Evolutionary conservation across 2,113 vertebrate species (phyloP), one percentile per base, ranked within the genome.

Genomic region (Lepus timidus): DNA sequence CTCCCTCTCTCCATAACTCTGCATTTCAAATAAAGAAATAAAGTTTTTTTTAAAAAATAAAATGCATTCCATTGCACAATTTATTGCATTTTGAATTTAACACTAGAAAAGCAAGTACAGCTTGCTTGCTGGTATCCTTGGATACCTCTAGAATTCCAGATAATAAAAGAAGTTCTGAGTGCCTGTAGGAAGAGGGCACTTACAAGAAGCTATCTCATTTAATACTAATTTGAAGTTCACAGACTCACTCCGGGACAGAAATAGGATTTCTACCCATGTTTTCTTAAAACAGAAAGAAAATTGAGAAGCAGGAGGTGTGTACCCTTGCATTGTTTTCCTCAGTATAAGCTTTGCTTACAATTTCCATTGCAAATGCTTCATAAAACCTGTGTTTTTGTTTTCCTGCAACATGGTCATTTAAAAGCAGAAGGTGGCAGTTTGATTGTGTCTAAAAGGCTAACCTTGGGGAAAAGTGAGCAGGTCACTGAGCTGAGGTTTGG

Each of bases 31-130:
- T 58, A 58, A 58, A 58, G 19, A 58, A 58, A 58, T 17, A 58
- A 58, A 33, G 33, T 33, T 5, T 58, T 19, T 58, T 58, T 44
- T 1, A 44, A 44, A 58, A 58, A 19, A 19, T 17, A 93, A 96
- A 91, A 88, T 52, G 65, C 65, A 87, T 95, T 97, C 97, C 97
- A 91, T 90, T 97, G 75, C 90, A 75, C 91, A 74, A 17, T 87
- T 97, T 95, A 97, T 95, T 91, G 85, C 96, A 91, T 95, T 97
- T 97, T 93, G 93, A 86, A 92, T 93, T 82, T 95, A 95, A 95
- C 83, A 86, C 76, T 97, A 94, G 97, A 96, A 96, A 97, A 4
- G 0, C 83, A 97, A 95, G 88, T 73, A 36, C 67, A 92, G 86
- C 90, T 93, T 96, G 96, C 83, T 89, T 74, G 33, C 92, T 44